phyloP scores from a whole-genome alignment of 2,888 invertebrate genomes.

The Troides helena region DNA sequence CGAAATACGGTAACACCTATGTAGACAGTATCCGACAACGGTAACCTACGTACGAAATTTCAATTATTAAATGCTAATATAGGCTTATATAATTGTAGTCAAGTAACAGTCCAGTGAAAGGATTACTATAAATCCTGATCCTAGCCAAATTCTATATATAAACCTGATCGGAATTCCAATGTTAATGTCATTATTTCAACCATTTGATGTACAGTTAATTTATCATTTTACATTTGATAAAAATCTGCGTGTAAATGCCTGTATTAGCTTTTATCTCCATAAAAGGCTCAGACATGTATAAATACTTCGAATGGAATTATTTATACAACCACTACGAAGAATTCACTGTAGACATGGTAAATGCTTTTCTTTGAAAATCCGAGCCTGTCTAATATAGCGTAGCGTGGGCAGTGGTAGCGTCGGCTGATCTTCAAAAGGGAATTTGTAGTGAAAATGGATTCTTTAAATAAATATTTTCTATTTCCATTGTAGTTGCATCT shows the following conservation, averaged over 20 bases:
- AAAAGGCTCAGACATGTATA: not conserved
- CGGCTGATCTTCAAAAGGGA: constrained; percentile 7
- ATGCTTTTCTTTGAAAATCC: constrained; percentile 20
- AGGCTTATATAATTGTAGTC: too few relatives aligned
- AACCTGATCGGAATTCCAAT: too few relatives aligned
- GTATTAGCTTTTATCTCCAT: not conserved
- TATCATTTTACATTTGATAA: not conserved
- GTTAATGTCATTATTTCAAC: too few relatives aligned
- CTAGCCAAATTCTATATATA: too few relatives aligned
- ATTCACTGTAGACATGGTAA: not conserved
- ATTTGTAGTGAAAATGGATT: constrained; percentile 8
- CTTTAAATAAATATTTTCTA: constrained; percentile 4
- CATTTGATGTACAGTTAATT: not conserved
- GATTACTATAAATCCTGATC: too few relatives aligned
- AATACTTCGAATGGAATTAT: not conserved
- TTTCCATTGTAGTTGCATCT: not conserved
- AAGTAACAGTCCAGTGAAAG: too few relatives aligned
- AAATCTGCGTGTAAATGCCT: not conserved
- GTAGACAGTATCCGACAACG: too few relatives aligned
- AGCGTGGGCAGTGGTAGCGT: constrained; percentile 16
- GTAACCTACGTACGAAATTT: too few relatives aligned
- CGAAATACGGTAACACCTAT: too few relatives aligned
- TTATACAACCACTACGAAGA: not conserved
- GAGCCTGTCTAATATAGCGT: constrained; percentile 8
- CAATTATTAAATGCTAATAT: too few relatives aligned